A percentile compares a stretch with the other conserved stretches of the same genome.
Evolutionary conservation across 2,888 invertebrate species (phyloP).

Genomic region (Salticus scenicus): DNA sequence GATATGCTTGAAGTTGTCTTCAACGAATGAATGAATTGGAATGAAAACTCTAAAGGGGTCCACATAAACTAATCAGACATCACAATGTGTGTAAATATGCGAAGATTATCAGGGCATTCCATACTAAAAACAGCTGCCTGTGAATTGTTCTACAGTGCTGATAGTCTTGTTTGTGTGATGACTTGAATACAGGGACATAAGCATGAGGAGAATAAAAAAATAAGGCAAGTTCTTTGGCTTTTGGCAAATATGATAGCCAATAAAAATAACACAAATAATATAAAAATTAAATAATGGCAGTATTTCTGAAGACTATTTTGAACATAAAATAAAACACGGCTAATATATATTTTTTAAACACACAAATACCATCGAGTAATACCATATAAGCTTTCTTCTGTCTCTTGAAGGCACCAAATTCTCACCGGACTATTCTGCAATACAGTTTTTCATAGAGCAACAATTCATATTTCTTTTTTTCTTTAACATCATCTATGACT

Average conservation of each 20-base stretch:
- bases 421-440: constrained; percentile 57
- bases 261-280: constrained; percentile 3
- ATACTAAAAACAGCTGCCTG: constrained; percentile 65
- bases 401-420: constrained; percentile 65
- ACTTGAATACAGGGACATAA: constrained; percentile 43
- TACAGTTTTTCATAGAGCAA: constrained; percentile 58
- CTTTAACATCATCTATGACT: neutral
- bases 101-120: neutral
- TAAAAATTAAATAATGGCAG: constrained; percentile 31
- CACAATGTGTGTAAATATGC: neutral
- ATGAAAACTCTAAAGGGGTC: constrained; percentile 3
- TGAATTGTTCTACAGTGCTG: constrained; percentile 58
- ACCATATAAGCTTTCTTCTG: constrained; percentile 45
- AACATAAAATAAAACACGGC: constrained; percentile 34
- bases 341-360: constrained; percentile 10
- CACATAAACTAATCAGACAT: neutral
- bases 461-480: constrained; percentile 16
- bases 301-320: constrained; percentile 31
- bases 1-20: no score
- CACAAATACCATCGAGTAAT: constrained; percentile 38
- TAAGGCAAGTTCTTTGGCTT: constrained; percentile 31
- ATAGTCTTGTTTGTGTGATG: constrained; percentile 60
- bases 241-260: constrained; percentile 16
- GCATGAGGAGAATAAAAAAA: constrained; percentile 18
- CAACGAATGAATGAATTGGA: no score